These are phyloP conservation scores for Drosophila mercatorum DNA, from an alignment of 2,888 invertebrate species.

Conservation along the genomic window DNA sequence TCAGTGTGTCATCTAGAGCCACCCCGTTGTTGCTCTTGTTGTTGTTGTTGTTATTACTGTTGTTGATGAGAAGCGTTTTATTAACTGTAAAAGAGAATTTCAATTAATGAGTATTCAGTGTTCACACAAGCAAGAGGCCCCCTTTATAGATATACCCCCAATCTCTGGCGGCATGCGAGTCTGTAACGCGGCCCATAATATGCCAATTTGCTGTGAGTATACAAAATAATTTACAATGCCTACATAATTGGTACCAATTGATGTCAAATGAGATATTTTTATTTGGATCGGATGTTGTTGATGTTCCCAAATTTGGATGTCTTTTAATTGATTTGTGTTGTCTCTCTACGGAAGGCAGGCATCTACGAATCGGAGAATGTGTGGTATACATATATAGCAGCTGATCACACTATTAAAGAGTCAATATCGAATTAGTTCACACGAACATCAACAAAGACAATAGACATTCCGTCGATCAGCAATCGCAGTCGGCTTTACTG, in stretches of 20 bases:
- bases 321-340: slow-evolving; percentile 61
- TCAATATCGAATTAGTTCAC: slow-evolving; percentile 49
- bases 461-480: slow-evolving; percentile 35
- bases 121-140: neutral
- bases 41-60: slow-evolving; percentile 44
- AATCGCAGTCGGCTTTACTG: slow-evolving; percentile 16
- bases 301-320: slow-evolving; percentile 20
- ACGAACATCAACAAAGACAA: slow-evolving; percentile 46
- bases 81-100: slow-evolving; percentile 56
- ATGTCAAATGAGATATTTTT: slow-evolving; percentile 64
- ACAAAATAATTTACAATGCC: slow-evolving; percentile 67
- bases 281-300: slow-evolving; percentile 34
- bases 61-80: slow-evolving; percentile 56
- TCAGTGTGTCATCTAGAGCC: slow-evolving; percentile 57
- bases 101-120: slow-evolving; percentile 13
- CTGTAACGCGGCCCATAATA: slow-evolving; percentile 10
- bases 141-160: neutral
- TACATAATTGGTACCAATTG: slow-evolving; percentile 75
- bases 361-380: neutral
- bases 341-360: neutral
- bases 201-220: slow-evolving; percentile 49
- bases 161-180: neutral
- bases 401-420: slow-evolving; percentile 31
- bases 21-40: slow-evolving; percentile 34
- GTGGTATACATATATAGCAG: neutral